Conservation (phyloP, 2,888 invertebrate genomes). For the Volucella inanis region DNA sequence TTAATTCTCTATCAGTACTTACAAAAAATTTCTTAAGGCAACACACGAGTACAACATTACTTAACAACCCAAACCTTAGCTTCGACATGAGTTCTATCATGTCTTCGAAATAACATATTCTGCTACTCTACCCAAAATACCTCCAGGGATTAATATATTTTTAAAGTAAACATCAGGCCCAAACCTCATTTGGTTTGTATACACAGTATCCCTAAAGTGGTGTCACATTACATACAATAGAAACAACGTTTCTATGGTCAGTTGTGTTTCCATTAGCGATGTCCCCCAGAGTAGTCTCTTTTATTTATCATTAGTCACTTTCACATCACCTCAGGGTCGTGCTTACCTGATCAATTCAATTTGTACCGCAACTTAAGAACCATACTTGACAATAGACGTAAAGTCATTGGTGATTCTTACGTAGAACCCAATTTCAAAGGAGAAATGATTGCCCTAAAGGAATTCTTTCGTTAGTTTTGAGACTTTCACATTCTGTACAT, state of each 20-base stretch:
- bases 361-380: conserved; percentile 9
- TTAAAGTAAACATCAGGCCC: conserved; percentile 8
- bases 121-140: too few species aligned
- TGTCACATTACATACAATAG: conserved; percentile 17
- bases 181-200: neutral
- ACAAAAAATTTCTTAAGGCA: too few species aligned
- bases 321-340: conserved; percentile 24
- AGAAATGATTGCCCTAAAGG: conserved; percentile 5
- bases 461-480: conserved; percentile 15
- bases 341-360: conserved; percentile 32
- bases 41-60: neutral
- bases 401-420: conserved; percentile 14
- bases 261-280: neutral
- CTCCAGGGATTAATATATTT: neutral
- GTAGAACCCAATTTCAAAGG: neutral
- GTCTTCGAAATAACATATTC: neutral
- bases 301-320: conserved; percentile 44
- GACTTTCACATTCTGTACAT: conserved; percentile 1
- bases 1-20: too few species aligned
- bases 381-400: conserved; percentile 14
- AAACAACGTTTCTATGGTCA: neutral
- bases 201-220: neutral
- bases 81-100: neutral
- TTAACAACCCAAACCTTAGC: neutral
- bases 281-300: conserved; percentile 18